phyloP scores from a whole-genome alignment of 1,140 invertebrate genomes.

The Zaprionus ornatus region DNA sequence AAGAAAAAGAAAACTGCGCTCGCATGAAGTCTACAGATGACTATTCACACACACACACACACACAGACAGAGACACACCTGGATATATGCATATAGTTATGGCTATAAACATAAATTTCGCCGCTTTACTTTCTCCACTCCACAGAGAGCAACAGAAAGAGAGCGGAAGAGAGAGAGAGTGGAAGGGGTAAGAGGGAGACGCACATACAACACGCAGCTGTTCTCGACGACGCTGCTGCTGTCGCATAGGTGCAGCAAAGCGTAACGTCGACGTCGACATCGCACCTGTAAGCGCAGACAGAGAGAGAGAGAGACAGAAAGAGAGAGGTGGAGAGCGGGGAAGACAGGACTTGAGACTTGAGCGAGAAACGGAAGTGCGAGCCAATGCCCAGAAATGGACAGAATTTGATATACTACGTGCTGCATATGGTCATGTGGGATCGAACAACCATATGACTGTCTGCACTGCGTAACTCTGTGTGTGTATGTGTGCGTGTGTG shows the following conservation, averaged over 20 bases:
- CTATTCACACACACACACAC: not conserved
- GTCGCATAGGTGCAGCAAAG: constrained; percentile 22
- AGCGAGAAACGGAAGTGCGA: constrained; percentile 67
- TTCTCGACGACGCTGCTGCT: constrained; percentile 33
- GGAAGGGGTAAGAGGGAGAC: constrained; percentile 17
- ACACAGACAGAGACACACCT: not conserved
- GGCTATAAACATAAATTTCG: constrained; percentile 76
- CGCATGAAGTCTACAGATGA: constrained; percentile 32
- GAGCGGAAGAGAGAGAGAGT: not conserved
- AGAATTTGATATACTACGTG: constrained; percentile 63
- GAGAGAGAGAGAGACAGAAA: not conserved
- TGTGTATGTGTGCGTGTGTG: constrained; percentile 17
- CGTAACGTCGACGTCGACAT: constrained; percentile 18
- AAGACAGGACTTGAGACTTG: not conserved
- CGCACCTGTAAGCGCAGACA: constrained; percentile 61
- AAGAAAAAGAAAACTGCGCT: constrained; percentile 57
- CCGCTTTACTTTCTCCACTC: constrained; percentile 67
- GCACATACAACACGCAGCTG: constrained; percentile 49
- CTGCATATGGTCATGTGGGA: constrained; percentile 60
- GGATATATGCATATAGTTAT: constrained; percentile 35
- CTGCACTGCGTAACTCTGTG: not conserved
- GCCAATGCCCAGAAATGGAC: constrained; percentile 71
- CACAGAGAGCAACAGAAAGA: constrained; percentile 6
- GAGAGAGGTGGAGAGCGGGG: not conserved
- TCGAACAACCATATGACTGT: constrained; percentile 52